Percentiles rank a stretch among this genome's conserved stretches.
phyloP scores from a whole-genome alignment of 2,888 invertebrate species.

The Anoncus sp. region DNA sequence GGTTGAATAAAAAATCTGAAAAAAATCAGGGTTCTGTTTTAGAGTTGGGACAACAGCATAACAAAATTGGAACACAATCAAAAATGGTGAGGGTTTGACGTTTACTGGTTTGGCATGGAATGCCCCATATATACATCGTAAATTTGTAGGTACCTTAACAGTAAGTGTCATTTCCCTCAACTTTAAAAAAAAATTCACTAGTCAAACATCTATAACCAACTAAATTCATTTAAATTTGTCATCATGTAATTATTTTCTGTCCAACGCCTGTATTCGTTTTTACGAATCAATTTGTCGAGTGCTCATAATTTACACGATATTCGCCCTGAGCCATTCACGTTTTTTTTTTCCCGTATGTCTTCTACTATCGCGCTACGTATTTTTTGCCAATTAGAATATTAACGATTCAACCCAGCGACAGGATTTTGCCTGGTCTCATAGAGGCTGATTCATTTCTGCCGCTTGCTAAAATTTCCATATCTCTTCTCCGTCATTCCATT shows the following conservation, averaged over 20 bases:
- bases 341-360: not conserved
- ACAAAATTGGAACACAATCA: too few species aligned
- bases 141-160: conserved; percentile 11
- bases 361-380: conserved; percentile 1
- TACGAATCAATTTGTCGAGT: conserved; percentile 71
- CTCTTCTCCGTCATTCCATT: conserved; percentile 43
- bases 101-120: too few species aligned
- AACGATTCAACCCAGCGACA: conserved; percentile 68
- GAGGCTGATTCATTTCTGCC: conserved; percentile 18
- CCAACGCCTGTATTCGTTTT: conserved; percentile 59
- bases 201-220: too few species aligned
- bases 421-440: conserved; percentile 61
- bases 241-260: conserved; percentile 20
- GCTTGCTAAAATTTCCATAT: conserved; percentile 31
- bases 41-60: too few species aligned
- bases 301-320: conserved; percentile 66
- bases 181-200: too few species aligned
- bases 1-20: too few species aligned
- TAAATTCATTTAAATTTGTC: conserved; percentile 17
- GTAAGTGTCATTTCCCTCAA: too few species aligned
- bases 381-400: conserved; percentile 74
- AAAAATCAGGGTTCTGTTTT: too few species aligned
- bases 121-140: too few species aligned
- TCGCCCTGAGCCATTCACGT: conserved; percentile 28
- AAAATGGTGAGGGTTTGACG: too few species aligned